Evolutionary conservation across 2,113 vertebrate genomes (phyloP).

Genomic region (Cyprinus carpio): DNA sequence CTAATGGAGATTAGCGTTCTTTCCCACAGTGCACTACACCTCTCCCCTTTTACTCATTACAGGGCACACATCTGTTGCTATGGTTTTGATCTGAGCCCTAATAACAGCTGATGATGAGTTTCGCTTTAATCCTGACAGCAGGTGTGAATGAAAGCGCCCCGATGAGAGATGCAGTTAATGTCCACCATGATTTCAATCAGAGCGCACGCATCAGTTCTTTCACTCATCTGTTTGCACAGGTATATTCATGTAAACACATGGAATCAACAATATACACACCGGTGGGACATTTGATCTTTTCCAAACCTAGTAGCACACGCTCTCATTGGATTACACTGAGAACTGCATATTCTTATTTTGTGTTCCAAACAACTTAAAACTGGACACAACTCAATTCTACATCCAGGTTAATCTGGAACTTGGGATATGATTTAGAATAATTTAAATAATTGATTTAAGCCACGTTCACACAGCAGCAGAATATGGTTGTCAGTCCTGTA

Average conservation of each 20-base stretch:
- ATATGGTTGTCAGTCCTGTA: too few relatives aligned
- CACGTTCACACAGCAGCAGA: too few relatives aligned
- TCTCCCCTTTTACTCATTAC: slow-evolving; percentile 9
- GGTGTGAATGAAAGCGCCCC: neutral
- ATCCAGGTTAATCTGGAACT: neutral
- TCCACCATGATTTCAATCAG: neutral
- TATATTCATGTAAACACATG: neutral
- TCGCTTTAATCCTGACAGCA: slow-evolving; percentile 24
- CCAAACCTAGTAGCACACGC: neutral
- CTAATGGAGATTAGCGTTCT: slow-evolving; percentile 21
- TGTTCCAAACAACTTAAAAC: neutral
- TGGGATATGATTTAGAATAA: neutral
- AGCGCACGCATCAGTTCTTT: neutral
- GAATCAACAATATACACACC: neutral
- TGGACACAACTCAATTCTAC: neutral
- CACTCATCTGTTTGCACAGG: slow-evolving; percentile 1
- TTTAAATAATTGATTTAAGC: too few relatives aligned
- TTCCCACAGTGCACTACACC: slow-evolving; percentile 9
- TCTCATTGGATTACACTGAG: neutral
- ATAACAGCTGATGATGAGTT: neutral
- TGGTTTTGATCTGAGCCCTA: slow-evolving; percentile 26
- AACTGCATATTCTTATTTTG: neutral
- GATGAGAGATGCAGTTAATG: neutral
- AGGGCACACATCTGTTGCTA: slow-evolving; percentile 16
- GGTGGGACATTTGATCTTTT: neutral